Evolutionary conservation across 1,140 invertebrate genomes (phyloP), one percentile per base, ranked within the genome.

Genomic region (Chrysopa pallens): DNA sequence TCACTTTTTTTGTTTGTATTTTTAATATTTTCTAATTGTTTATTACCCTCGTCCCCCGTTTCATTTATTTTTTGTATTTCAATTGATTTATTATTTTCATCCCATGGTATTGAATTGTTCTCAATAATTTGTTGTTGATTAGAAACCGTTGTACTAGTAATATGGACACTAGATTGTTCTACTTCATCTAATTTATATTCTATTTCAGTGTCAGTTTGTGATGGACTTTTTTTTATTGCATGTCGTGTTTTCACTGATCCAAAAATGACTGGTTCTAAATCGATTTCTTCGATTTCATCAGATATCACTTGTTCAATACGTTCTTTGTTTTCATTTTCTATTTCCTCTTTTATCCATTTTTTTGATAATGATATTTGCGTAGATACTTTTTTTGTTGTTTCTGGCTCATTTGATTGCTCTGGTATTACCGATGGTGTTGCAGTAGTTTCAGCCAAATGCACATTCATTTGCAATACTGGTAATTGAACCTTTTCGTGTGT

Each of bases 401-500:
- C 40, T 35, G 39, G 36, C 41, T 41, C 39, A 31, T 38, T 29
- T 37, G n/a, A 36, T 12, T 35, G 38, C 14, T 45, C 38, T 15
- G 45, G 46, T 46, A 46, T 45, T 28, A 52, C 46, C 36, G 47
- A n/a, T 15, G 47, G 46, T 36, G 38, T 46, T 45, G 48, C 43
- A 15, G 42, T 39, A 23, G 6, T 15, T 55, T 56, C 61, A 58
- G 46, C 54, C 36, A 63, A 61, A 50, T 68, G 65, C 54, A 76
- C 68, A 64, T 75, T 74, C 28, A 76, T 59, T 48, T 72, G 69
- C 53, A 74, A 62, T 8, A 76, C 67, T 27, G 75, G 73, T 54
- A 74, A 62, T 62, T 69, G 70, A 43, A 73, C 68, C 59, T 76
- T 73, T 63, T 78, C 75, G 43, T 78, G 75, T 29, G 74, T 76